Conservation (phyloP, 1,140 invertebrate species). For the Periplaneta americana region DNA sequence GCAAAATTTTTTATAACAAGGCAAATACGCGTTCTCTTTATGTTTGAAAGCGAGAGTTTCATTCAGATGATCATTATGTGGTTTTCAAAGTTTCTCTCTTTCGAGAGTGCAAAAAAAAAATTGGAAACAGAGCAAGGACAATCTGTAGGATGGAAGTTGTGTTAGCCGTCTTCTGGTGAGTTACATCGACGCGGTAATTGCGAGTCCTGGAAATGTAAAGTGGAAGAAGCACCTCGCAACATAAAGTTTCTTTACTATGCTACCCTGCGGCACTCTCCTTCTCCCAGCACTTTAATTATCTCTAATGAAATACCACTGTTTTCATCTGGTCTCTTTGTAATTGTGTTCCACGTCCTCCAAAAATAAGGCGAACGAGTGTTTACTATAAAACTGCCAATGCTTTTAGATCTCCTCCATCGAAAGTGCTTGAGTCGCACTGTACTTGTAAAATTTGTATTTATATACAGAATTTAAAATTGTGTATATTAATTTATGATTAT, state of each 20-base stretch:
- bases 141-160: no score
- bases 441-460: no score
- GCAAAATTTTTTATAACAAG: no score
- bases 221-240: neutral
- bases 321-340: neutral
- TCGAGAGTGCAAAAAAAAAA: neutral
- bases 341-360: neutral
- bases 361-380: neutral
- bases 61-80: neutral
- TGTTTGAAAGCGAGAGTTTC: neutral
- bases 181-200: neutral
- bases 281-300: neutral
- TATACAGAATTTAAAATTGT: no score
- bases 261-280: neutral
- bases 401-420: no score
- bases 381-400: no score
- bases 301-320: neutral
- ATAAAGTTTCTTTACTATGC: neutral
- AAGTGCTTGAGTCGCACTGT: no score
- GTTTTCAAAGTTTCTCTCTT: neutral
- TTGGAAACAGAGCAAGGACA: no score
- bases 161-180: neutral
- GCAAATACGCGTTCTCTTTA: no score
- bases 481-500: no score
- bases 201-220: neutral